Base-by-base conservation (phyloP, 2,888 invertebrate species). In the Phyto melanocephala region DNA sequence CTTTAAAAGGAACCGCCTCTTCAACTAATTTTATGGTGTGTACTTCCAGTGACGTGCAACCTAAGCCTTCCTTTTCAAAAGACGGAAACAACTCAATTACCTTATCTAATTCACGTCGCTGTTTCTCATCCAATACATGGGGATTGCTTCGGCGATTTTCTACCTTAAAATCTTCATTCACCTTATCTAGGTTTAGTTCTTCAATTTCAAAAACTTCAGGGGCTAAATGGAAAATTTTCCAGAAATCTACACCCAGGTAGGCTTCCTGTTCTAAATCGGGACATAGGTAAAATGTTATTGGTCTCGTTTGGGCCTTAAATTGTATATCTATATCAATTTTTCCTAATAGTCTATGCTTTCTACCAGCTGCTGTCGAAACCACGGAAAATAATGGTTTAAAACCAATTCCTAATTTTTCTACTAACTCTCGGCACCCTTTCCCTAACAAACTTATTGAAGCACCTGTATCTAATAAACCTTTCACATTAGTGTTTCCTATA, bases 1-100 rank as follows among this genome's bases (percentile, higher is more conserved):
- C 80, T n/a, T 75, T 75, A n/a, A 80, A 62, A 4, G 72, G 80
- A 17, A 56, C 77, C 58, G 24, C 56, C 1, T 81, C 70, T 5
- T 78, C 75, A 2, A 81, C 60, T 3, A 80, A 70, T 17, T 82
- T 72, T 13, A 84, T 85, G 1, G 22, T 5, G 24, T 84, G 85
- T 15, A 35, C 75, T 22, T 77, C 65, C 0, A 84, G 11, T 0
- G 28, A 4, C 1, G 84, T 85, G 47, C 72, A 65, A 1, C 84
- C 81, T 42, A 80, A 52, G 0, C 60, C 67, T 0, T 56, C 10
- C 11, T 37, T n/a, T 20, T 80, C 75, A 33, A 75, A 70, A 0
- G 75, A 11, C 1, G 58, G 58, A 22, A 75, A 80, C n/a, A 4
- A 28, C 2, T 22, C 13, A 5, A 67, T 47, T 22, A 80, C 24